Conservation (phyloP, 2,113 vertebrate genomes). For the Oreochromis aureus region DNA sequence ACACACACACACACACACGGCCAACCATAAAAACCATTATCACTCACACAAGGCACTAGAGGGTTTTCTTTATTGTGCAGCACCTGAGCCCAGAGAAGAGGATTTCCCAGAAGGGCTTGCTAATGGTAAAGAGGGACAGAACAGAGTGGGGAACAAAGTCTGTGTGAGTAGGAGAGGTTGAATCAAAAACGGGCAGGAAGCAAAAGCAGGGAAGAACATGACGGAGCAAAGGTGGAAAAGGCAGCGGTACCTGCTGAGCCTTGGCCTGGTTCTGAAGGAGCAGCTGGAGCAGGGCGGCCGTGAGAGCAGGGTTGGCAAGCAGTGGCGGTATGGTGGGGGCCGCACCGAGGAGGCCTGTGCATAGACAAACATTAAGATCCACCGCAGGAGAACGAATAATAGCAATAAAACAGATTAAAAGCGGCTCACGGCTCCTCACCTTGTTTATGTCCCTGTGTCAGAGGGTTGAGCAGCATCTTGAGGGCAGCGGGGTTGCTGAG, state of each 20-base stretch:
- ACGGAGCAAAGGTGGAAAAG: not conserved
- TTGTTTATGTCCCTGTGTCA: slow-evolving; percentile 83
- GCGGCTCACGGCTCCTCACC: slow-evolving; percentile 52
- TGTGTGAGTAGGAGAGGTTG: not conserved
- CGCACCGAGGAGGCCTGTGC: slow-evolving; percentile 82
- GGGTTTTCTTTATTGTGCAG: slow-evolving; percentile 74
- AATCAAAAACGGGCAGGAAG: not conserved
- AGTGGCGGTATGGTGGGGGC: slow-evolving; percentile 81
- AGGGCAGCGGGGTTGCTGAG: slow-evolving; percentile 84
- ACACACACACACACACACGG: not conserved
- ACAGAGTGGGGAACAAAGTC: not conserved
- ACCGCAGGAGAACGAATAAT: not conserved
- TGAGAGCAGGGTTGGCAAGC: slow-evolving; percentile 79
- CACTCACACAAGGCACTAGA: slow-evolving; percentile 72
- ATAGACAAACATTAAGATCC: not conserved
- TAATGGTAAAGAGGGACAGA: slow-evolving; percentile 52
- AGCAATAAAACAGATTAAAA: not conserved
- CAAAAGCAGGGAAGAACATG: not conserved
- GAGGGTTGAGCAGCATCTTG: slow-evolving; percentile 83
- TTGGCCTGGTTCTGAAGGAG: slow-evolving; percentile 84
- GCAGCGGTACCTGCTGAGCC: slow-evolving; percentile 76
- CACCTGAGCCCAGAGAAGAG: slow-evolving; percentile 75
- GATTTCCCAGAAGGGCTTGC: slow-evolving; percentile 76
- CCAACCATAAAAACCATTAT: slow-evolving; percentile 44
- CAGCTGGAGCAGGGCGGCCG: slow-evolving; percentile 82